Conservation (phyloP, 2,888 invertebrate species). For the Uloborus plumipes region DNA sequence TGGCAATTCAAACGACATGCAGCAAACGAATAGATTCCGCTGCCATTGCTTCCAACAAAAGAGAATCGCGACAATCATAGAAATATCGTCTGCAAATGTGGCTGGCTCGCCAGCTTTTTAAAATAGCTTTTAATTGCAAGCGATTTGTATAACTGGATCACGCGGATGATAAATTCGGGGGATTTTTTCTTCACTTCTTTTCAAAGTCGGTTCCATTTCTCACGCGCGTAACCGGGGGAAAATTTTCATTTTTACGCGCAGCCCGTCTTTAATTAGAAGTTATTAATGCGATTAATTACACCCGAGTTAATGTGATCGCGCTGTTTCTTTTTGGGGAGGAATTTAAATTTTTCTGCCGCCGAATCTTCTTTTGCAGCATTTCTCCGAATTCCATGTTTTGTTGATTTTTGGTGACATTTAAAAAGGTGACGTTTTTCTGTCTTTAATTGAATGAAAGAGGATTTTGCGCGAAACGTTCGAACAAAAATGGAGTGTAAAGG, state of each 20-base stretch:
- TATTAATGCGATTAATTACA: conserved; percentile 64
- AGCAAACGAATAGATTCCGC: too few relatives aligned
- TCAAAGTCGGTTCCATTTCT: conserved; percentile 11
- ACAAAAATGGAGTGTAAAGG: too few relatives aligned
- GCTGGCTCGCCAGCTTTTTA: conserved; percentile 45
- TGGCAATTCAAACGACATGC: too few relatives aligned
- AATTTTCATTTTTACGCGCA: conserved; percentile 58
- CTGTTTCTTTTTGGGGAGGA: conserved; percentile 38
- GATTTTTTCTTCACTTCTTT: conserved; percentile 24
- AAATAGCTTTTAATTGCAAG: conserved; percentile 61
- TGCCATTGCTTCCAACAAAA: conserved; percentile 20
- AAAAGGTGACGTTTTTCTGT: conserved; percentile 28
- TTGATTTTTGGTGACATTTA: conserved; percentile 38
- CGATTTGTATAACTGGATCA: conserved; percentile 62
- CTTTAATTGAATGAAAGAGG: not conserved
- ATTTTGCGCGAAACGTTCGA: too few relatives aligned
- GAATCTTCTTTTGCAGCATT: conserved; percentile 24
- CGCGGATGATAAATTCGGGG: conserved; percentile 53
- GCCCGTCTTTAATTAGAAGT: conserved; percentile 63
- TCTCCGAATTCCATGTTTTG: conserved; percentile 28
- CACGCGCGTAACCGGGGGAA: conserved; percentile 42
- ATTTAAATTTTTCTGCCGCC: conserved; percentile 36
- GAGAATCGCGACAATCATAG: conserved; percentile 27
- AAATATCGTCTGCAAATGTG: conserved; percentile 23
- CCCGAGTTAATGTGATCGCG: conserved; percentile 59